Evolutionary conservation across 2,888 invertebrate species (phyloP).

Genomic region (Phlogophora meticulosa): DNA sequence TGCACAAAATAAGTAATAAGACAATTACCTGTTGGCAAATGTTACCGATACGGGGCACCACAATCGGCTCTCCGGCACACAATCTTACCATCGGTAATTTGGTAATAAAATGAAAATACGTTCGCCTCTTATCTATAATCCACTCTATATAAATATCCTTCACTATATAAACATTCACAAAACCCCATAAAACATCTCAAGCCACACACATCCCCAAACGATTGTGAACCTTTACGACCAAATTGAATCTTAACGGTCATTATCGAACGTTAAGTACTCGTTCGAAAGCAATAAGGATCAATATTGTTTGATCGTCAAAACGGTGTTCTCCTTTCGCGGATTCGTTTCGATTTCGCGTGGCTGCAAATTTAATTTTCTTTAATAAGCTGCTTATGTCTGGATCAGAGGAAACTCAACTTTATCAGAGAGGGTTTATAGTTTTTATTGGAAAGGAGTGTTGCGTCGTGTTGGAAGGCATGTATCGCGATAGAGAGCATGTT

Average conservation of each 20-base stretch:
- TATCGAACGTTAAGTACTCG: constrained; percentile 69
- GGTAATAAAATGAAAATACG: constrained; percentile 92
- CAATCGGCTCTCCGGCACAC: constrained; percentile 80
- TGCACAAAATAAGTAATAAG: constrained; percentile 83
- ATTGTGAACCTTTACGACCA: constrained; percentile 71
- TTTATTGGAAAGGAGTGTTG: constrained; percentile 57
- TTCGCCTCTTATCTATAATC: constrained; percentile 89
- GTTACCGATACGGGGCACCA: constrained; percentile 81
- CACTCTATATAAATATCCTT: constrained; percentile 87
- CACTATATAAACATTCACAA: constrained; percentile 86
- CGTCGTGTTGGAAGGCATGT: constrained; percentile 86
- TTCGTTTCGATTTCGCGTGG: constrained; percentile 87
- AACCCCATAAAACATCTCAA: constrained; percentile 70
- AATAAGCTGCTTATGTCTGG: constrained; percentile 80
- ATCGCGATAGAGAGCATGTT: constrained; percentile 87
- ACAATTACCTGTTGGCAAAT: constrained; percentile 88
- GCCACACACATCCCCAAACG: constrained; percentile 59
- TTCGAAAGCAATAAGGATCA: constrained; percentile 75
- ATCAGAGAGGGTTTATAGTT: constrained; percentile 57
- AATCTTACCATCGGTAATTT: constrained; percentile 91
- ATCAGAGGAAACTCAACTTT: constrained; percentile 69
- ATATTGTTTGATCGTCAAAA: constrained; percentile 69
- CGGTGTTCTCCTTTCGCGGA: constrained; percentile 78
- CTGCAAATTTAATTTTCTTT: constrained; percentile 91
- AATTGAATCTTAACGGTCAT: constrained; percentile 61